These are phyloP conservation scores for Caradrina clavipalpis DNA, from an alignment of 2,888 invertebrate species.

Conservation along the genomic window DNA sequence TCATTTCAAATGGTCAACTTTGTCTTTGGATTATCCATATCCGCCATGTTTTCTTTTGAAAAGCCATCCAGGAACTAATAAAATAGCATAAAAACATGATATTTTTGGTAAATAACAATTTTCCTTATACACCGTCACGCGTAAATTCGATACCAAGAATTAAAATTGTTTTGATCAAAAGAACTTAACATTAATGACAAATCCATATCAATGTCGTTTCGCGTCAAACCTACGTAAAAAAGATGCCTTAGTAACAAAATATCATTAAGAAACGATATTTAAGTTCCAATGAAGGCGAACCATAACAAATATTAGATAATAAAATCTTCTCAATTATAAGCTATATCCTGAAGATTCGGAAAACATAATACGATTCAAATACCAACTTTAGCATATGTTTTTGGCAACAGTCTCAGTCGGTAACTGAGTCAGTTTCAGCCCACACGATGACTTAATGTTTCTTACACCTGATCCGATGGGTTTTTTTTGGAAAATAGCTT, in stretches of 20 bases:
- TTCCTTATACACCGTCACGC: neutral
- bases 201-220: constrained; percentile 20
- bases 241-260: constrained; percentile 57
- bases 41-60: neutral
- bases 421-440: constrained; percentile 77
- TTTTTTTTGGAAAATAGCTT: constrained; percentile 21
- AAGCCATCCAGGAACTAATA: neutral
- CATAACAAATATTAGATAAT: constrained; percentile 53
- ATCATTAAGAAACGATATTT: constrained; percentile 46
- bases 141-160: neutral
- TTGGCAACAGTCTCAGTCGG: constrained; percentile 71
- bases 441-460: constrained; percentile 70
- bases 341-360: constrained; percentile 69
- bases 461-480: constrained; percentile 52
- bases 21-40: neutral
- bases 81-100: neutral
- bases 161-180: neutral
- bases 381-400: constrained; percentile 81
- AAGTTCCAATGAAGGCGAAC: constrained; percentile 59
- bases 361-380: constrained; percentile 74
- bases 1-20: neutral
- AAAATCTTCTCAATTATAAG: constrained; percentile 62
- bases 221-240: constrained; percentile 36
- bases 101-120: neutral
- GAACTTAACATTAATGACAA: constrained; percentile 21